These are phyloP conservation scores for Mesembrinibis cayennensis DNA, from an alignment of 2,113 vertebrate species.

Conservation along the genomic window DNA sequence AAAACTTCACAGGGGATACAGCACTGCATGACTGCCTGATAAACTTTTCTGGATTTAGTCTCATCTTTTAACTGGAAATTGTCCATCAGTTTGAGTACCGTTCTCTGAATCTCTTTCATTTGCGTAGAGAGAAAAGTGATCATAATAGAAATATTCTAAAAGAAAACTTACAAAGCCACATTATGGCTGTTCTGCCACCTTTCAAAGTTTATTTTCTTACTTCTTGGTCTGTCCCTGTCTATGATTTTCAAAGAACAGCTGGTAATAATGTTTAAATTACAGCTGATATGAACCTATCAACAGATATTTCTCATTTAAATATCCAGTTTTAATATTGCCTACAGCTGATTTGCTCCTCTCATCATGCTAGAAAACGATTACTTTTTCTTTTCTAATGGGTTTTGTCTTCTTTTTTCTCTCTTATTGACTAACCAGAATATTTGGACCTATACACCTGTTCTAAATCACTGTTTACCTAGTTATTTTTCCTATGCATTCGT, in stretches of 20 bases:
- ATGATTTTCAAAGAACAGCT: not conserved
- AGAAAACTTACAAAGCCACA: not conserved
- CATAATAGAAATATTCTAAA: not conserved
- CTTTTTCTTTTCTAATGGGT: not conserved
- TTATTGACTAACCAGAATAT: not conserved
- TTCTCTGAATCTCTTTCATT: not conserved
- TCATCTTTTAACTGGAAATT: not conserved
- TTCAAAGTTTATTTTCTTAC: constrained; percentile 5
- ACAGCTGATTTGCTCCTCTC: not conserved
- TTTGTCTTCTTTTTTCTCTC: not conserved
- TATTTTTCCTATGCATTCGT: not conserved
- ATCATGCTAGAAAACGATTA: not conserved
- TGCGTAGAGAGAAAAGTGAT: not conserved
- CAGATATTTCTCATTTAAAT: not conserved
- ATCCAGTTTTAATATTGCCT: not conserved
- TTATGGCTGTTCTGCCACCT: not conserved
- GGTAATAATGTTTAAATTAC: not conserved
- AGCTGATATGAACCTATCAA: not conserved
- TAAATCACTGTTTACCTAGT: not conserved
- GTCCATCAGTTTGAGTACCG: not conserved
- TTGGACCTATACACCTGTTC: not conserved
- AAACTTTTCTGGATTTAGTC: not conserved
- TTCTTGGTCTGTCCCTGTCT: not conserved
- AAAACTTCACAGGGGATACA: not conserved
- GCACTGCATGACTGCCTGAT: not conserved